Percentiles rank a stretch among this genome's conserved stretches.
These are phyloP conservation scores for Meloidogyne exigua DNA, from an alignment of 1,140 invertebrate genomes.

Conservation along the genomic window DNA sequence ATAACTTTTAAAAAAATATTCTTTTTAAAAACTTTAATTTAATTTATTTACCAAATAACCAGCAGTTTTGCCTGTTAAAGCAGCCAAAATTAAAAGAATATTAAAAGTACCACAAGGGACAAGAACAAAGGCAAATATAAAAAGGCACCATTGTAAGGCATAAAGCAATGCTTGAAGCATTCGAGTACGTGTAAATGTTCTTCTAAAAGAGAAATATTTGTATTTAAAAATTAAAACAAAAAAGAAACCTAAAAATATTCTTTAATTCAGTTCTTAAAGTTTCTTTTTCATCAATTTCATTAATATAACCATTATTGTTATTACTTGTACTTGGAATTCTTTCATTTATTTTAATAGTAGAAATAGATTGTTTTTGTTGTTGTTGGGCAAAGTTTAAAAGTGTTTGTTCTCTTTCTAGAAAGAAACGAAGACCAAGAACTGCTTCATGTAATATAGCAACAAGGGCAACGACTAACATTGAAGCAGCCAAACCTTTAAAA, in stretches of 20 bases:
- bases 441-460: conserved; percentile 32
- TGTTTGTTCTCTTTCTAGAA: conserved; percentile 32
- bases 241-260: conserved; percentile 26
- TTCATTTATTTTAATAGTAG: not conserved
- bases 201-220: not conserved
- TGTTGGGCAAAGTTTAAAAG: not conserved
- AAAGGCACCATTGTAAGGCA: conserved; percentile 14
- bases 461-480: conserved; percentile 28
- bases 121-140: conserved; percentile 25
- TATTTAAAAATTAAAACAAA: not conserved
- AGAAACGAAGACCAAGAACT: conserved; percentile 33
- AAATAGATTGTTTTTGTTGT: conserved; percentile 5
- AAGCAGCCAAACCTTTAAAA: conserved; percentile 23
- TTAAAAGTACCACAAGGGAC: conserved; percentile 32
- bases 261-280: not conserved
- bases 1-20: conserved; percentile 15
- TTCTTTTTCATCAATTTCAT: conserved; percentile 1
- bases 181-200: conserved; percentile 18
- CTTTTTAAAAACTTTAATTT: not conserved
- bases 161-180: conserved; percentile 25
- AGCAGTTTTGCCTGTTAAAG: conserved; percentile 30
- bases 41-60: conserved; percentile 23
- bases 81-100: conserved; percentile 27
- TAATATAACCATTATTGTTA: not conserved
- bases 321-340: not conserved